Conservation (phyloP, 2,113 vertebrate genomes). For the Polypterus senegalus region DNA sequence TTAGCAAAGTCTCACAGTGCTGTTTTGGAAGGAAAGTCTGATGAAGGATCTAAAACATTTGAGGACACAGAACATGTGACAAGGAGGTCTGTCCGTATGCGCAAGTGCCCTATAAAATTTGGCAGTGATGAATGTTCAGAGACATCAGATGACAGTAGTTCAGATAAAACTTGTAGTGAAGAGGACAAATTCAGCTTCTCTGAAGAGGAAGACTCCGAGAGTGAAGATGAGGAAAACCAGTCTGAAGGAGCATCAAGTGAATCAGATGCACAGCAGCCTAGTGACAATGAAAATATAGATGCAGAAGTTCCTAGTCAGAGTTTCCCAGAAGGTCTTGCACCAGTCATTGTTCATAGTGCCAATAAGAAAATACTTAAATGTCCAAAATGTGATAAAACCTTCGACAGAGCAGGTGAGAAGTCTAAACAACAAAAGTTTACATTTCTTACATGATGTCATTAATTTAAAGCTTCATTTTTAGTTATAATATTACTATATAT, state of each 20-base stretch:
- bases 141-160: slow-evolving; percentile 30
- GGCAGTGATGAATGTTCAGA: slow-evolving; percentile 39
- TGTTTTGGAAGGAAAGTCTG: slow-evolving; percentile 27
- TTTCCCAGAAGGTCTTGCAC: slow-evolving; percentile 71
- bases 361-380: slow-evolving; percentile 82
- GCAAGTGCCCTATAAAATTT: slow-evolving; percentile 65
- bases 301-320: slow-evolving; percentile 33
- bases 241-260: slow-evolving; percentile 42
- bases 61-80: slow-evolving; percentile 41
- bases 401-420: slow-evolving; percentile 86
- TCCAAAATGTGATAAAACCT: slow-evolving; percentile 89
- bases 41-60: slow-evolving; percentile 46
- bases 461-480: too few relatives aligned
- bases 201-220: slow-evolving; percentile 46
- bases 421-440: too few relatives aligned
- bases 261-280: slow-evolving; percentile 40
- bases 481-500: too few relatives aligned
- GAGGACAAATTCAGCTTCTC: slow-evolving; percentile 38
- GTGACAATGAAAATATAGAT: slow-evolving; percentile 39
- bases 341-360: slow-evolving; percentile 65
- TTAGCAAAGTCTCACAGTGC: slow-evolving; percentile 50
- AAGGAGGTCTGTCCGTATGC: slow-evolving; percentile 61
- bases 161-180: slow-evolving; percentile 35
- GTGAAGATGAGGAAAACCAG: slow-evolving; percentile 42
- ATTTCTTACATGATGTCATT: too few relatives aligned